Conservation (phyloP, 2,888 invertebrate genomes). For the Drosophila fulvimacula region DNA sequence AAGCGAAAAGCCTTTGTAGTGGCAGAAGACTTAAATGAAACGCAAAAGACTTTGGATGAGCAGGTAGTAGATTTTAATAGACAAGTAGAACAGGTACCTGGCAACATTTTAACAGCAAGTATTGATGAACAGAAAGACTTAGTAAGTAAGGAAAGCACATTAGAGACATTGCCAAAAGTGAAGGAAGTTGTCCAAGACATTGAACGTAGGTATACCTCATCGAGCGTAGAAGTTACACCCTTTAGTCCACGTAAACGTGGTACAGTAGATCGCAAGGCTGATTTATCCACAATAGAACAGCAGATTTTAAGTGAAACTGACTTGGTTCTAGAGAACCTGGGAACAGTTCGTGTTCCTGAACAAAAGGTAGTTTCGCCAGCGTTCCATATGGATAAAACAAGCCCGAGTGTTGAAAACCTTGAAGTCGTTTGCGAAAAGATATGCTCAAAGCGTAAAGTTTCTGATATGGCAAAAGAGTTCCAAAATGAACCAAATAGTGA, state of each 20-base stretch:
- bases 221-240: conserved; percentile 64
- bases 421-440: conserved; percentile 78
- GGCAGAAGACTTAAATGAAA: conserved; percentile 74
- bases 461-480: conserved; percentile 63
- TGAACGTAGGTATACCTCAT: conserved; percentile 85
- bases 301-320: conserved; percentile 75
- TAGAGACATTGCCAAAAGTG: conserved; percentile 85
- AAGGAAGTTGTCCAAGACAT: conserved; percentile 86
- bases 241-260: conserved; percentile 81
- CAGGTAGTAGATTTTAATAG: conserved; percentile 61
- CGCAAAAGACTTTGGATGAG: conserved; percentile 73
- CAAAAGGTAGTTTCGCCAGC: conserved; percentile 51
- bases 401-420: conserved; percentile 44
- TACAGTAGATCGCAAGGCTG: conserved; percentile 47
- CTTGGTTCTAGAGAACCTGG: conserved; percentile 61
- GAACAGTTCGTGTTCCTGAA: conserved; percentile 17
- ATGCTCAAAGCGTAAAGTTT: conserved; percentile 72
- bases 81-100: conserved; percentile 62
- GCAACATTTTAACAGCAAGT: conserved; percentile 54
- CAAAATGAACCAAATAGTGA: conserved; percentile 33
- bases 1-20: conserved; percentile 76
- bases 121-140: conserved; percentile 54
- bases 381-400: conserved; percentile 33
- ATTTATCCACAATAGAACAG: conserved; percentile 64
- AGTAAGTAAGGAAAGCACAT: conserved; percentile 50